These are phyloP conservation scores for Rana temporaria DNA, from an alignment of 2,113 vertebrate species.

Conservation along the genomic window DNA sequence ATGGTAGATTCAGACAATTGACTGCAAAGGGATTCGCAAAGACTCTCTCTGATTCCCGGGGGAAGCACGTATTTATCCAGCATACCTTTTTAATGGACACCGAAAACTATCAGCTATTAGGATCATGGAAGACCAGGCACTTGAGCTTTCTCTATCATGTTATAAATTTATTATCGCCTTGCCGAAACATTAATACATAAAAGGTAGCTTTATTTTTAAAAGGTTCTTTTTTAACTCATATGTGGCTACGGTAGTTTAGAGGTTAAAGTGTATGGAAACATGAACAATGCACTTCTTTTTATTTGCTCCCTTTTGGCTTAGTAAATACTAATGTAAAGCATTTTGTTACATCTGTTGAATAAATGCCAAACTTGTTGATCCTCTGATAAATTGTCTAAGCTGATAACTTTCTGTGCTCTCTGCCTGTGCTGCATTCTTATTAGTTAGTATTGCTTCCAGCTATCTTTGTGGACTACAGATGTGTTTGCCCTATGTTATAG, in stretches of 20 bases:
- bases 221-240: background rate
- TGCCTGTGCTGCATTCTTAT: too few relatives aligned
- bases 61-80: conserved; percentile 32
- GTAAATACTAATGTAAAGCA: too few relatives aligned
- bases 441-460: too few relatives aligned
- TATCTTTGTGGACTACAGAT: too few relatives aligned
- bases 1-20: conserved; percentile 37
- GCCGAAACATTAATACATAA: conserved; percentile 2
- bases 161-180: conserved; percentile 16
- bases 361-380: too few relatives aligned
- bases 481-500: too few relatives aligned
- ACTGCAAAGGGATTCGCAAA: conserved; percentile 48
- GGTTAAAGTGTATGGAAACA: background rate
- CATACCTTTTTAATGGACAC: conserved; percentile 25
- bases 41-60: conserved; percentile 39
- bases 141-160: conserved; percentile 18
- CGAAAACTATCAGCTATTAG: conserved; percentile 24
- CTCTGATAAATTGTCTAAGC: too few relatives aligned
- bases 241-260: background rate
- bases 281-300: too few relatives aligned
- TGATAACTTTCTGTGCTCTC: too few relatives aligned
- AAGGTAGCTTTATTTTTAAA: background rate
- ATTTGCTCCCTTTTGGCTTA: too few relatives aligned
- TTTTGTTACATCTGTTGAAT: too few relatives aligned
- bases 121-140: background rate